phyloP scores from a whole-genome alignment of 2,888 invertebrate genomes.

The Epinotia brunnichana region DNA sequence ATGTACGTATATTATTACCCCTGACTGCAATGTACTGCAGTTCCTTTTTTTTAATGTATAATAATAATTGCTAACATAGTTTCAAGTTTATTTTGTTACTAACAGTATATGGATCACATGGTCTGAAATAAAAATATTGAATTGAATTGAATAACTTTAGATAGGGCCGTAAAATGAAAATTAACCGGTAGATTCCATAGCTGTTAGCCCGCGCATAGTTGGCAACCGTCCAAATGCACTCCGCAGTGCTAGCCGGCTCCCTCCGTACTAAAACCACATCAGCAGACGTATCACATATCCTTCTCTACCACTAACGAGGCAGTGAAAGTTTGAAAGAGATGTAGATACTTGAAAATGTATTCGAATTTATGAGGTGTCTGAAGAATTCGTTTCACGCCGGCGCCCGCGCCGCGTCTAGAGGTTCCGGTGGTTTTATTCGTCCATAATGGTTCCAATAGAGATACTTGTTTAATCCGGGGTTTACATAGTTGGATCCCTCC shows the following conservation, averaged over 20 bases:
- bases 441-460: slow-evolving; percentile 36
- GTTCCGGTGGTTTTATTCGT: slow-evolving; percentile 34
- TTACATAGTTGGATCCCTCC: slow-evolving; percentile 15
- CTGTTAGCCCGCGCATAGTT: slow-evolving; percentile 67
- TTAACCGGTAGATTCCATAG: slow-evolving; percentile 65
- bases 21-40: no score
- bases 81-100: no score
- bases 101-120: no score
- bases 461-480: slow-evolving; percentile 10
- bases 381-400: slow-evolving; percentile 34
- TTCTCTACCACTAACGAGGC: slow-evolving; percentile 16
- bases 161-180: slow-evolving; percentile 60
- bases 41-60: no score
- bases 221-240: slow-evolving; percentile 71
- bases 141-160: slow-evolving; percentile 43
- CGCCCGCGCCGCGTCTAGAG: slow-evolving; percentile 33
- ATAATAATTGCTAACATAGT: no score
- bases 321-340: slow-evolving; percentile 29
- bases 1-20: no score
- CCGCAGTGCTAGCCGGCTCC: slow-evolving; percentile 61
- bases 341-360: slow-evolving; percentile 20
- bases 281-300: slow-evolving; percentile 35
- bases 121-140: no score
- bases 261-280: slow-evolving; percentile 44
- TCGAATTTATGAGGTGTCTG: slow-evolving; percentile 4